Evolutionary conservation across 2,888 invertebrate genomes (phyloP).

Genomic region (Chloroclystis v-ata): DNA sequence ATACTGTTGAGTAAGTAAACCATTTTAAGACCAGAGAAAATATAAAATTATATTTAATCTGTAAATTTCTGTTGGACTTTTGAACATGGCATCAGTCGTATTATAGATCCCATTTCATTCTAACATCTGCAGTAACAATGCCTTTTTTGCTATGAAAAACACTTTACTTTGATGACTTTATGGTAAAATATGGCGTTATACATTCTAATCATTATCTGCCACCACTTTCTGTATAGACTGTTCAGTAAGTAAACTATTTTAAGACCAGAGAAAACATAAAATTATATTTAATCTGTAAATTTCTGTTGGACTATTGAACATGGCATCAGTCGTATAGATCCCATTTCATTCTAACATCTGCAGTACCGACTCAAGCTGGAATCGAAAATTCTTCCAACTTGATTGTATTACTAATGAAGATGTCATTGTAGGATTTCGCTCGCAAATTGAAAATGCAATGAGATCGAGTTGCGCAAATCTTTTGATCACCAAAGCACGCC

Average conservation of each 20-base stretch:
- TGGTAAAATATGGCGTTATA: too few relatives aligned
- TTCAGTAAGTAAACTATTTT: too few relatives aligned
- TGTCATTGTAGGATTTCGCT: constrained; percentile 48
- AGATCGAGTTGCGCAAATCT: neutral
- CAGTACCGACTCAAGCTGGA: constrained; percentile 35
- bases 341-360: constrained; percentile 24
- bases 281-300: neutral
- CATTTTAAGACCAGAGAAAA: too few relatives aligned
- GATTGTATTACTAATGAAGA: constrained; percentile 64
- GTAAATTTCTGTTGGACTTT: neutral
- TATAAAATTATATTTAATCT: too few relatives aligned
- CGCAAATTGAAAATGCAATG: constrained; percentile 53
- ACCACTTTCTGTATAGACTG: too few relatives aligned
- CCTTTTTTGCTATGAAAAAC: too few relatives aligned
- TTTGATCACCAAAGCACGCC: too few relatives aligned
- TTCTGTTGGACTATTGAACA: neutral
- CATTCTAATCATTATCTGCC: too few relatives aligned
- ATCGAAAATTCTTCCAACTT: constrained; percentile 47
- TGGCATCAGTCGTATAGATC: neutral
- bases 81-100: neutral
- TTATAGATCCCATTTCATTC: constrained; percentile 3
- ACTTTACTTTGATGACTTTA: too few relatives aligned
- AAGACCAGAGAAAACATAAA: too few relatives aligned
- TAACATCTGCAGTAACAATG: constrained; percentile 36
- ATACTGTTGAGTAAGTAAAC: too few relatives aligned